Evolutionary conservation across 2,797 vertebrate genomes (phyloP), one percentile per base, ranked within the genome.

Genomic region (Myotis findleyi): DNA sequence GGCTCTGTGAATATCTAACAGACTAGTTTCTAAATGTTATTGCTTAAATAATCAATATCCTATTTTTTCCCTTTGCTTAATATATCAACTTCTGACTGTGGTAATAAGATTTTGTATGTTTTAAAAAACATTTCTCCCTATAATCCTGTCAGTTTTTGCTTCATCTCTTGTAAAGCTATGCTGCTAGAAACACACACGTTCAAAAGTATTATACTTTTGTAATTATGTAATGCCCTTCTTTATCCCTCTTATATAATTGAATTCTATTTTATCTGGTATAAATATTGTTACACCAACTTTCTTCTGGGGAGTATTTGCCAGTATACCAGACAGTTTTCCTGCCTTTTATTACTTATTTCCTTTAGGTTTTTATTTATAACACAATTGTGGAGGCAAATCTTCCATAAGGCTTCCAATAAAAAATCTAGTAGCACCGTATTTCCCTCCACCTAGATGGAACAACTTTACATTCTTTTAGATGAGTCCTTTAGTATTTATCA

Each of bases 401-500:
- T 91, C 79, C 55, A 9, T 62, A 23, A 83, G n/a, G 27, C 3
- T 97, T 95, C 8, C 53, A 80, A 68, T 51, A 64, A 75, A 49
- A 75, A 69, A 36, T 36, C 12, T 38, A 69, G 1, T n/a, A 87
- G 30, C 14, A 64, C 11, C 6, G 10, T 14, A 73, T 73, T 81
- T 85, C 59, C 27, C 30, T 51, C 9, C 7, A 27, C 1, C 1
- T 10, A 53, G 57, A 79, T 81, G n/a, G 88, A 89, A 81, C 55
- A 76, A 82, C 41, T 75, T 95, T 75, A 87, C 47, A 53, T 87
- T 90, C 38, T 72, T 94, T 75, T 75, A 41, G 25, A 73, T 33
- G 27, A 68, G 21, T 57, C 47, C 36, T 83, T 93, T 80, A 62
- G 41, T 76, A 81, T 82, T 91, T 77, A 17, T 68, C 16, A 55